Percentiles rank a stretch among this genome's conserved stretches.
Conservation (phyloP, 2,797 vertebrate genomes). For the Ibycter americanus region DNA sequence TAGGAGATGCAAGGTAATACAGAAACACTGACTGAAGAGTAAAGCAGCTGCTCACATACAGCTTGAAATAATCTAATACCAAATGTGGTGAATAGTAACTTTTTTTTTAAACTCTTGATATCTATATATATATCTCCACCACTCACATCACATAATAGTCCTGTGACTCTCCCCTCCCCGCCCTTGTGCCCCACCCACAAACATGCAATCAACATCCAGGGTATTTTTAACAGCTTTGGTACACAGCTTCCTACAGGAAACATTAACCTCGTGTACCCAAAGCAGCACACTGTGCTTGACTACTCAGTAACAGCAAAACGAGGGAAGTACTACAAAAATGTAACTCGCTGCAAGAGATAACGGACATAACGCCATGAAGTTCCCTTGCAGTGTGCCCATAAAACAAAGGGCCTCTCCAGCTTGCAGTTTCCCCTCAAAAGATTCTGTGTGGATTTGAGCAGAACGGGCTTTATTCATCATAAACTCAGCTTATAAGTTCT, state of each 20-base stretch:
- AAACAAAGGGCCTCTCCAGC: background rate
- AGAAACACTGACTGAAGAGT: background rate
- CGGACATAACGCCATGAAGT: accelerated
- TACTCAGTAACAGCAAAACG: background rate
- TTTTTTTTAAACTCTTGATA: background rate
- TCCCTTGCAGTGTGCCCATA: background rate
- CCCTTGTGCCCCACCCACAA: background rate
- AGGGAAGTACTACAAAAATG: background rate
- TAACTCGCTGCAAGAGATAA: background rate
- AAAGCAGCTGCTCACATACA: background rate
- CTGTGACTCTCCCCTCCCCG: background rate
- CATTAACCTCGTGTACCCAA: accelerated
- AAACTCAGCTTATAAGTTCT: background rate
- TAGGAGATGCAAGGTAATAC: background rate
- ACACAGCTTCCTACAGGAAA: background rate
- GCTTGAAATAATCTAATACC: background rate
- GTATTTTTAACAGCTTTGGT: background rate
- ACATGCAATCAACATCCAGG: background rate
- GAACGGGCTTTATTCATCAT: background rate
- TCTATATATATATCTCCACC: background rate
- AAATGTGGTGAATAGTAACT: background rate
- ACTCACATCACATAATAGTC: too few relatives aligned
- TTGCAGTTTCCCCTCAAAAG: background rate
- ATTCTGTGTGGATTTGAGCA: background rate
- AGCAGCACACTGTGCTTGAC: accelerated